Percentiles rank a stretch among this genome's conserved stretches.
Conservation (phyloP, 2,113 vertebrate genomes). For the Tychaedon coryphoeus region DNA sequence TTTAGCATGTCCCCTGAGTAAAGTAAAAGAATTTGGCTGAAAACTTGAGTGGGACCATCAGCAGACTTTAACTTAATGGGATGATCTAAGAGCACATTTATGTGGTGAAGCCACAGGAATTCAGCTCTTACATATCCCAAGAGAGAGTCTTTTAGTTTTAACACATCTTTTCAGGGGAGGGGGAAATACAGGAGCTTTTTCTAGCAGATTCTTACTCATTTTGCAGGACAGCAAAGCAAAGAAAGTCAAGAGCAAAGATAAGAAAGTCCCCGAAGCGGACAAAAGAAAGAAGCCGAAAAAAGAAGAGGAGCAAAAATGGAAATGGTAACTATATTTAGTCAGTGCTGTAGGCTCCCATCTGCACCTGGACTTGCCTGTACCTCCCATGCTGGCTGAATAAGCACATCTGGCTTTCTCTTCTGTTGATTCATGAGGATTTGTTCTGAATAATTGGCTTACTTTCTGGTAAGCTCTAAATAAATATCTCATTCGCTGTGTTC, state of each 20-base stretch:
- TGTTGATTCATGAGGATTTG: slow-evolving; percentile 17
- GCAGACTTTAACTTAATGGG: neutral
- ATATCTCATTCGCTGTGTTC: neutral
- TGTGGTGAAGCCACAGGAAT: neutral
- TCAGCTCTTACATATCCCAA: neutral
- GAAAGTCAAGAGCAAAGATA: slow-evolving; percentile 88
- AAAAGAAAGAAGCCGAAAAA: slow-evolving; percentile 92
- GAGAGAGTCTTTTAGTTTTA: neutral
- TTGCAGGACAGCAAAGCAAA: slow-evolving; percentile 86
- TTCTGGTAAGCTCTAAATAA: slow-evolving; percentile 32
- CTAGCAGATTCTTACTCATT: neutral
- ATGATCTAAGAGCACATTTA: neutral
- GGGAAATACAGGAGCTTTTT: neutral
- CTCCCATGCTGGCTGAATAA: neutral
- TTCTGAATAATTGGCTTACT: slow-evolving; percentile 26
- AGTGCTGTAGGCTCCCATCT: neutral
- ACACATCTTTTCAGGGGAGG: neutral
- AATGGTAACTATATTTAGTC: slow-evolving; percentile 82
- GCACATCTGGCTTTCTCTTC: slow-evolving; percentile 2
- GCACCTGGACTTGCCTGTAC: neutral
- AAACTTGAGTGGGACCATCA: neutral
- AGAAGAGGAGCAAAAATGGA: slow-evolving; percentile 95
- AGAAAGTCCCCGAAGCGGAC: slow-evolving; percentile 77
- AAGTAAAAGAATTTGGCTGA: neutral
- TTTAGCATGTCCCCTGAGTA: neutral